These are phyloP conservation scores for Drosophila equinoxialis DNA, from an alignment of 1,140 invertebrate species.

Conservation along the genomic window DNA sequence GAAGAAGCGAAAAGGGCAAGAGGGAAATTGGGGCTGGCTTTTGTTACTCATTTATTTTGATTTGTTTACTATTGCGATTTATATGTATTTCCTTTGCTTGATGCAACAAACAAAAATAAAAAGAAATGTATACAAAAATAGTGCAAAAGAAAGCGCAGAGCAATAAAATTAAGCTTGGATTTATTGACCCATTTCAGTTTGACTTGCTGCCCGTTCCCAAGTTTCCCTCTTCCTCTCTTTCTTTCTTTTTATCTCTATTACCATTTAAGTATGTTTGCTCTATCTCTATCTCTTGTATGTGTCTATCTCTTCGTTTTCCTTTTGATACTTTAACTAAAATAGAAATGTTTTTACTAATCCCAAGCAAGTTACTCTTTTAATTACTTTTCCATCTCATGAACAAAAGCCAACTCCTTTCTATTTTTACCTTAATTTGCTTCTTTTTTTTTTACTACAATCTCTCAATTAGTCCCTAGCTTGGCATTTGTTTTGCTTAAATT, in stretches of 20 bases:
- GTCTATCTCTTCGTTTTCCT: conserved; percentile 1
- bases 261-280: conserved; percentile 21
- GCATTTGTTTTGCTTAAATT: not conserved
- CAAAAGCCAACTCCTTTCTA: conserved; percentile 30
- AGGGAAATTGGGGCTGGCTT: conserved; percentile 41
- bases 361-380: conserved; percentile 78
- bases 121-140: conserved; percentile 22
- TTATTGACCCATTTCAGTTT: conserved; percentile 81
- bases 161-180: conserved; percentile 81
- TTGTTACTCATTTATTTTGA: conserved; percentile 82
- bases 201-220: conserved; percentile 53
- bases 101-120: conserved; percentile 9
- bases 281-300: not conserved
- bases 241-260: not conserved
- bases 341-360: conserved; percentile 79
- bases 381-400: conserved; percentile 76
- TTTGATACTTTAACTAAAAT: conserved; percentile 72
- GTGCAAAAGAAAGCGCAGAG: conserved; percentile 53
- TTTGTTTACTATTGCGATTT: conserved; percentile 81
- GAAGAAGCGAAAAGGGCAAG: not conserved
- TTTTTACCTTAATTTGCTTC: not conserved
- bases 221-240: not conserved
- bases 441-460: not conserved
- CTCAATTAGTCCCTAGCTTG: not conserved
- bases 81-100: conserved; percentile 69